Evolutionary conservation across 2,888 invertebrate species (phyloP).

Genomic region (Hirtodrosophila duncani): DNA sequence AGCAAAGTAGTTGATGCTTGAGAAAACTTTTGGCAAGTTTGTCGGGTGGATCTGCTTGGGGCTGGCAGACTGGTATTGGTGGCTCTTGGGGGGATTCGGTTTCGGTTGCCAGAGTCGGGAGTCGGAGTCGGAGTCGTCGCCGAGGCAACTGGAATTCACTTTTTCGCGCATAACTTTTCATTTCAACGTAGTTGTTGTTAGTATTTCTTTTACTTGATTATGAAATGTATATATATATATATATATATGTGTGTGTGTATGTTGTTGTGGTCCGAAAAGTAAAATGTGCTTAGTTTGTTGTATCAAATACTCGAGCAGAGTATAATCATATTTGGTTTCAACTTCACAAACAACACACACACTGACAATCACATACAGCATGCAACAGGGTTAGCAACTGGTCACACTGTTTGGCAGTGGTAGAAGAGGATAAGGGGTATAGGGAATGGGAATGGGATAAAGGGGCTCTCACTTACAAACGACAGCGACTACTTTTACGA

Average conservation of each 20-base stretch:
- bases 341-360: constrained; percentile 15
- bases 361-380: constrained; percentile 3
- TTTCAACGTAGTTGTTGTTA: constrained; percentile 38
- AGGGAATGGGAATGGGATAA: neutral
- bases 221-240: constrained; percentile 41
- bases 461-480: constrained; percentile 26
- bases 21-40: no score
- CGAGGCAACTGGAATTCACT: constrained; percentile 48
- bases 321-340: constrained; percentile 52
- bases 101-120: no score
- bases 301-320: constrained; percentile 56
- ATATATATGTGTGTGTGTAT: neutral
- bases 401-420: neutral
- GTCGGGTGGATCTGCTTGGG: constrained; percentile 22
- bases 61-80: no score
- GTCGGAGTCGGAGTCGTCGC: constrained; percentile 12
- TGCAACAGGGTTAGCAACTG: constrained; percentile 3
- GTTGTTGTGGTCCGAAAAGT: constrained; percentile 38
- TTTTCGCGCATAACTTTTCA: constrained; percentile 61
- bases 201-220: constrained; percentile 50
- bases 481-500: constrained; percentile 59
- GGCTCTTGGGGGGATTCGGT: no score
- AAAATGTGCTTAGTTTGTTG: constrained; percentile 60
- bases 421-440: neutral
- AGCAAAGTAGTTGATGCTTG: no score